phyloP scores from a whole-genome alignment of 2,113 vertebrate species.

The Bagarius yarrelli region DNA sequence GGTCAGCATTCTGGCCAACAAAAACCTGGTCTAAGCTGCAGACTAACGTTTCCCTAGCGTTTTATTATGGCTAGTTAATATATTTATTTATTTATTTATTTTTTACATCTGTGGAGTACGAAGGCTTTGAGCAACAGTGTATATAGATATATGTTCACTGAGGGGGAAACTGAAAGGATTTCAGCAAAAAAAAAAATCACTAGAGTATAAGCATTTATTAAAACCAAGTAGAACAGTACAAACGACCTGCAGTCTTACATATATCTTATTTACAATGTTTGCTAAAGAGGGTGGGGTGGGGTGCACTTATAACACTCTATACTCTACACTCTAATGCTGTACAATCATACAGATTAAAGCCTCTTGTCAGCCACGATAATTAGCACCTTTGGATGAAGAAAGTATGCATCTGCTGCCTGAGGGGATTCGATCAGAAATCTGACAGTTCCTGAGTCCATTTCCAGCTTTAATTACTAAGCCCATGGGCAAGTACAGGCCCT shows the following conservation, averaged over 20 bases:
- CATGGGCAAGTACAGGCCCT: background rate
- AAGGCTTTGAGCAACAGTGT: no score
- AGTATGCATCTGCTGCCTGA: slow-evolving; percentile 2
- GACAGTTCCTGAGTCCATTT: slow-evolving; percentile 40
- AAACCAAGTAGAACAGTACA: background rate
- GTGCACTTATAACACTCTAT: slow-evolving; percentile 20
- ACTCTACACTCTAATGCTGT: background rate
- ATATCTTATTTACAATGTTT: slow-evolving; percentile 26
- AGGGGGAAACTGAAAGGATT: background rate
- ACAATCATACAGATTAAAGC: slow-evolving; percentile 1
- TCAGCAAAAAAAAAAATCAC: slow-evolving; percentile 12
- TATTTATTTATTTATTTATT: no score
- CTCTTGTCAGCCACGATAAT: background rate
- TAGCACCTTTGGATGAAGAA: slow-evolving; percentile 1
- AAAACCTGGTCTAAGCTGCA: no score
- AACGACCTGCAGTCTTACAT: background rate
- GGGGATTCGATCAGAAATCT: slow-evolving; percentile 11
- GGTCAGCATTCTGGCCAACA: no score
- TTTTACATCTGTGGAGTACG: no score
- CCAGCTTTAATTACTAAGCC: slow-evolving; percentile 15
- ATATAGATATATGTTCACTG: background rate
- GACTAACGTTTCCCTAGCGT: no score
- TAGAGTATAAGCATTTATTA: slow-evolving; percentile 1
- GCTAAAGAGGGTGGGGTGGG: background rate
- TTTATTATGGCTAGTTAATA: no score